Evolutionary conservation across 1,140 invertebrate genomes (phyloP), one percentile per base, ranked within the genome.

Genomic region (Philopotamus ludificatus): DNA sequence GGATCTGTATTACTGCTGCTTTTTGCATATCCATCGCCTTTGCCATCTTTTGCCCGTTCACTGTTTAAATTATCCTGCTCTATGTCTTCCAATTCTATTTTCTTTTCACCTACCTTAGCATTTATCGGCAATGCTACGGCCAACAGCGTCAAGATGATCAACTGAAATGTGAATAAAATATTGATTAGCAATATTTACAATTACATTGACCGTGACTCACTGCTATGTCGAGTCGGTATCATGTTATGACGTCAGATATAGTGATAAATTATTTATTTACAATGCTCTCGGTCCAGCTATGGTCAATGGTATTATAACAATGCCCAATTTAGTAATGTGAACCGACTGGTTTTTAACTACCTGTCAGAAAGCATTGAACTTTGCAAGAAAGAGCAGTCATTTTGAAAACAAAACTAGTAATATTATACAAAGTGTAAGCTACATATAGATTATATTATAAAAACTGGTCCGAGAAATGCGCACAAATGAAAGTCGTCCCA

Each of bases 61-160:
- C 76, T 80, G 34, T 77, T 79, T 25, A 81, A 70, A 54, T 79
- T 81, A 62, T 81, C 79, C 44, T 79, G 76, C 61, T 81, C 79
- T 12, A 81, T 81, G 67, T 81, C 79, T 70, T 81, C 76, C 23
- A 81, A 63, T 59, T 77, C 75, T 12, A 81, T 80, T 71, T 80
- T 79, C 71, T 80, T 80, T 21, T 81, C 79, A 21, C 73, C 74
- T 59, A 50, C 60, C 12, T 71, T 73, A 22, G 65, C 62, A 34
- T 74, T 10, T 16, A 47, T 51, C 21, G 50, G 61, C 4, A 64
- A 47, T 25, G 66, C 72, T 21, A 79, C 54, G 9, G 78, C 61
- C 23, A 77, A 66, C 39, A 77, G 42, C 15, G 73, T n/a, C 23
- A 44, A 67, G 34, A 75, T 62, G 1, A 50, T 15, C 9, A 60